These are phyloP conservation scores for Meriones psammophilus DNA, from an alignment of 2,797 vertebrate genomes.

Conservation along the genomic window DNA sequence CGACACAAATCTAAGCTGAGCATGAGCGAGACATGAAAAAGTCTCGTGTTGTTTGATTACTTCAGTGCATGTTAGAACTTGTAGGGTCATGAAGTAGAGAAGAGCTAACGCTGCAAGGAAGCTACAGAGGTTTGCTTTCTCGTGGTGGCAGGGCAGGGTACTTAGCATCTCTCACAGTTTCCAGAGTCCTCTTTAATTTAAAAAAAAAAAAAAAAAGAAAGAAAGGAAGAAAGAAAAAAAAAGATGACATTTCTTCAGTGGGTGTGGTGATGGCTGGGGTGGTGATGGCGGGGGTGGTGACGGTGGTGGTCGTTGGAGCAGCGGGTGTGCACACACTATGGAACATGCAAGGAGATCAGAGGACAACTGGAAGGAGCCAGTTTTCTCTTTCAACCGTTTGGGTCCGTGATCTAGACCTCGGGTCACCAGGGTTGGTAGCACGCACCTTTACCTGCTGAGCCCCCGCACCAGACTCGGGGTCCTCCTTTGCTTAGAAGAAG, in stretches of 20 bases:
- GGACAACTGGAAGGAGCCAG: neutral
- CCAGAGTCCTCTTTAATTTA: constrained; percentile 20
- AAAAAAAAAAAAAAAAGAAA: neutral
- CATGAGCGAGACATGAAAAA: constrained; percentile 73
- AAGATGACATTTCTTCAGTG: neutral
- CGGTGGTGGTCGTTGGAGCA: neutral
- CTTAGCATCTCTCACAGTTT: constrained; percentile 49
- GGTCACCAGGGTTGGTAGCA: neutral
- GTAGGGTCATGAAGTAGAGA: constrained; percentile 46
- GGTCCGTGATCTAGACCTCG: neutral
- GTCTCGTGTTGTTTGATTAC: constrained; percentile 76
- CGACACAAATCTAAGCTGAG: constrained; percentile 71
- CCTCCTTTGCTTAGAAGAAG: constrained; percentile 46
- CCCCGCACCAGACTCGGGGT: neutral
- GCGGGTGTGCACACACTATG: neutral
- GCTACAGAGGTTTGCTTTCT: constrained; percentile 51
- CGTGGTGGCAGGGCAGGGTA: neutral
- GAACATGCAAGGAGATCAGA: neutral
- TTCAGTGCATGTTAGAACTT: constrained; percentile 74
- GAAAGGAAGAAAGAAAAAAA: too few relatives aligned
- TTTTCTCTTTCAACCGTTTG: neutral
- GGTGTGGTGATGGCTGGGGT: neutral
- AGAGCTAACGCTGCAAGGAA: constrained; percentile 44
- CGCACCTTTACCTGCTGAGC: neutral
- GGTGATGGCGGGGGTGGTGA: neutral